These are phyloP conservation scores for Trachops cirrhosus DNA, from an alignment of 2,797 vertebrate species.

Conservation along the genomic window DNA sequence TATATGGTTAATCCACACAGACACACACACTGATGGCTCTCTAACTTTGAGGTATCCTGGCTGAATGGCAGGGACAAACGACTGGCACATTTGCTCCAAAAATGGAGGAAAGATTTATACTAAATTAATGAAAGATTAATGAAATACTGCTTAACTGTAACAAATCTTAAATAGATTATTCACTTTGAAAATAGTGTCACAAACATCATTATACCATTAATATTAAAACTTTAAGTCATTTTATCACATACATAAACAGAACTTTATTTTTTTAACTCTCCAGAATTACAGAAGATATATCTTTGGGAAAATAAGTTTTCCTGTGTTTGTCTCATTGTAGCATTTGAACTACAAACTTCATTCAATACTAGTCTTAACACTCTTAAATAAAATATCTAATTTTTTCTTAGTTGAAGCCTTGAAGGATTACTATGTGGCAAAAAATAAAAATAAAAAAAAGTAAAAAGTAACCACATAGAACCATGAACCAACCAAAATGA, in stretches of 20 bases:
- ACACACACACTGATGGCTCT: not conserved
- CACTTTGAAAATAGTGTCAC: not conserved
- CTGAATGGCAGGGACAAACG: not conserved
- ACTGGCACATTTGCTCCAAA: not conserved
- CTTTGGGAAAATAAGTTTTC: not conserved
- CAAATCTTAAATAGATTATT: not conserved
- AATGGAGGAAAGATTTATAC: not conserved
- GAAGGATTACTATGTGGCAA: not conserved
- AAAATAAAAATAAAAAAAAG: not conserved
- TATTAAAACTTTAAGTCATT: not conserved
- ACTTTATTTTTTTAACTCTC: not conserved
- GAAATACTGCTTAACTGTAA: not conserved
- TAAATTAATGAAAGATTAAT: not conserved
- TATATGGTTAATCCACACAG: not conserved
- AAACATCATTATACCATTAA: not conserved
- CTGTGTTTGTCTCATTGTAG: not conserved
- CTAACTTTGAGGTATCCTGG: not conserved
- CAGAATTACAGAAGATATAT: not conserved
- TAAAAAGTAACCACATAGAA: not conserved
- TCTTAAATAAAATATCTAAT: not conserved
- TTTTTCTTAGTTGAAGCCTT: not conserved
- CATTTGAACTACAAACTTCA: constrained; percentile 11
- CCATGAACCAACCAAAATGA: not conserved
- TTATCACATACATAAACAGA: not conserved
- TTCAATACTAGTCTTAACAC: not conserved